These are phyloP conservation scores for Agelastica alni DNA, from an alignment of 2,888 invertebrate genomes.

Conservation along the genomic window DNA sequence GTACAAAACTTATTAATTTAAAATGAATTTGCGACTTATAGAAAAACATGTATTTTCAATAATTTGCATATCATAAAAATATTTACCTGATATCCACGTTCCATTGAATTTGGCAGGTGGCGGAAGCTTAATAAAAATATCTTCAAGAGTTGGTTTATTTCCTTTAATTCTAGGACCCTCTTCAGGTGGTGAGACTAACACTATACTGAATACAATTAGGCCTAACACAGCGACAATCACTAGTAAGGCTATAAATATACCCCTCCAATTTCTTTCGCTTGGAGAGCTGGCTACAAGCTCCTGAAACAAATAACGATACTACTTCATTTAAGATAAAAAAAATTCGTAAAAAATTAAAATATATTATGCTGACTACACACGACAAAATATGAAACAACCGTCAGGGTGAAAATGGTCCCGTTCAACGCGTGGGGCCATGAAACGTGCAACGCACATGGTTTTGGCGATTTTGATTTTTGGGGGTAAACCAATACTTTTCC, in stretches of 20 bases:
- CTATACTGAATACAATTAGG: conserved; percentile 88
- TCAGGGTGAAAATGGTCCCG: too few relatives aligned
- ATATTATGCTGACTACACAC: too few relatives aligned
- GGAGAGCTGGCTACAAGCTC: conserved; percentile 87
- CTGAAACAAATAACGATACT: conserved; percentile 61
- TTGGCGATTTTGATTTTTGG: too few relatives aligned
- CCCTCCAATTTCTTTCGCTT: conserved; percentile 90
- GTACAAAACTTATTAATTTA: too few relatives aligned
- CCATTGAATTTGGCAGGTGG: conserved; percentile 71
- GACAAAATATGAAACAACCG: too few relatives aligned
- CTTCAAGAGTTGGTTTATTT: conserved; percentile 69
- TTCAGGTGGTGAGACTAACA: conserved; percentile 80
- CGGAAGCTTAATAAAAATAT: conserved; percentile 62
- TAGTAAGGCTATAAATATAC: conserved; percentile 88
- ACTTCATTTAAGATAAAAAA: neutral
- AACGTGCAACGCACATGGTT: too few relatives aligned
- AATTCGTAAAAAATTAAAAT: neutral
- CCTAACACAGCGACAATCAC: conserved; percentile 89
- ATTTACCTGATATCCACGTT: conserved; percentile 71
- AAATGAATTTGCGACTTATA: too few relatives aligned
- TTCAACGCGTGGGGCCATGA: too few relatives aligned
- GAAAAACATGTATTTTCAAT: too few relatives aligned
- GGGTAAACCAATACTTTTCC: too few relatives aligned
- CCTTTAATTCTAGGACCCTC: conserved; percentile 73
- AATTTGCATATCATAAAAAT: neutral